phyloP scores from a whole-genome alignment of 2,797 vertebrate genomes.

The Jordanella pulchra region DNA sequence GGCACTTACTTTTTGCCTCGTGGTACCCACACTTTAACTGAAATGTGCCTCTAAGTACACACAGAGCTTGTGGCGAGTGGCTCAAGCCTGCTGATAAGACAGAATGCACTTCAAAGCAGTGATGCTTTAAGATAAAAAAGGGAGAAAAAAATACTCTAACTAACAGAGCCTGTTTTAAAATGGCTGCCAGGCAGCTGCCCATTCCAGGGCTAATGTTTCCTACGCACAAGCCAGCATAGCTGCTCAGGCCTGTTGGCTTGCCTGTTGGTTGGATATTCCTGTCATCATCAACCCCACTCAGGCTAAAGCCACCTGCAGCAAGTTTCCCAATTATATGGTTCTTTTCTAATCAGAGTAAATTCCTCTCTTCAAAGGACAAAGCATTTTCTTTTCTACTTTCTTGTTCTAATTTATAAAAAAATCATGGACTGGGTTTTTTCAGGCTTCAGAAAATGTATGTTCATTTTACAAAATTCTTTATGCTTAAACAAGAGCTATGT shows the following conservation, averaged over 20 bases:
- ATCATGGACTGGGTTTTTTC: slow-evolving; percentile 4
- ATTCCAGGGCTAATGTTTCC: slow-evolving; percentile 50
- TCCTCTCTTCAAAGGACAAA: slow-evolving; percentile 51
- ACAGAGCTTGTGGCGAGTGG: slow-evolving; percentile 62
- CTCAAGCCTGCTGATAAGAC: slow-evolving; percentile 73
- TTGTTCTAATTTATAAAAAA: slow-evolving; percentile 20
- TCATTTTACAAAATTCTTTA: slow-evolving; percentile 20
- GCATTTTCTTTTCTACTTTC: not conserved
- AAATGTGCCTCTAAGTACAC: slow-evolving; percentile 36
- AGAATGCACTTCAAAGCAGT: slow-evolving; percentile 74
- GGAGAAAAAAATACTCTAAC: slow-evolving; percentile 58
- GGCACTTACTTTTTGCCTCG: slow-evolving; percentile 17
- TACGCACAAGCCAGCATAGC: slow-evolving; percentile 27
- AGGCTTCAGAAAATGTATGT: slow-evolving; percentile 18
- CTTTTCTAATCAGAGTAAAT: slow-evolving; percentile 49
- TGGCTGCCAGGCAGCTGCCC: slow-evolving; percentile 62
- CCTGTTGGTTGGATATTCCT: slow-evolving; percentile 50
- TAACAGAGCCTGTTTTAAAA: slow-evolving; percentile 68
- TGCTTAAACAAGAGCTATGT: slow-evolving; percentile 12
- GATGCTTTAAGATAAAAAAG: slow-evolving; percentile 72
- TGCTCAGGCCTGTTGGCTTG: slow-evolving; percentile 23
- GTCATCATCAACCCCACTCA: slow-evolving; percentile 34
- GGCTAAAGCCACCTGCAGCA: slow-evolving; percentile 62
- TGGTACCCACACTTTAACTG: slow-evolving; percentile 17
- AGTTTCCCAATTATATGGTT: slow-evolving; percentile 47